These are phyloP conservation scores for Lucifuga dentata DNA, from an alignment of 2,113 vertebrate genomes.

Conservation along the genomic window DNA sequence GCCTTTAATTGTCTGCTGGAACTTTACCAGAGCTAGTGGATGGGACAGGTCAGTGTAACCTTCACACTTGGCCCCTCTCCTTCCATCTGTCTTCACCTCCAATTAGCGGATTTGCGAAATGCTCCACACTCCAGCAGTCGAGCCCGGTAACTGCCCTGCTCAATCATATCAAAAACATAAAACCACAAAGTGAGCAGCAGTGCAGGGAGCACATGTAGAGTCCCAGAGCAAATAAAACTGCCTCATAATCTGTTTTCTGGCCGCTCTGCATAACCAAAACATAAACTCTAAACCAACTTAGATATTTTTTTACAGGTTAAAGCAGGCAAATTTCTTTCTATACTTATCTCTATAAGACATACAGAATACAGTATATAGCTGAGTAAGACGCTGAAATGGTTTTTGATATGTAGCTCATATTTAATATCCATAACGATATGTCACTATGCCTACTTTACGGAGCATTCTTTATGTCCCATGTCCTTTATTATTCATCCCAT, in stretches of 20 bases:
- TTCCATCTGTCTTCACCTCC: conserved; percentile 44
- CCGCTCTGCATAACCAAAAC: not conserved
- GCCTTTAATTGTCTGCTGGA: not conserved
- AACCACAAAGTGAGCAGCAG: not conserved
- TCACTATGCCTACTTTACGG: conserved; percentile 1
- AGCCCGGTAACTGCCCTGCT: not conserved
- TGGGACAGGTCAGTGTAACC: conserved; percentile 39
- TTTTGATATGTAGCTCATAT: conserved; percentile 28
- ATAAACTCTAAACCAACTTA: too few relatives aligned
- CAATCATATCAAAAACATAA: conserved; percentile 7
- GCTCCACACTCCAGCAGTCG: not conserved
- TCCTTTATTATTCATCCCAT: conserved; percentile 16
- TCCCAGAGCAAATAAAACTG: not conserved
- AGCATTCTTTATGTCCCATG: conserved; percentile 16
- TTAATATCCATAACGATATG: conserved; percentile 15
- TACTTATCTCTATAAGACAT: too few relatives aligned
- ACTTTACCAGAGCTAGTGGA: conserved; percentile 39
- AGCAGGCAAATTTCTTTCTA: too few relatives aligned
- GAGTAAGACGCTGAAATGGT: not conserved
- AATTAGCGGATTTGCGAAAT: conserved; percentile 9
- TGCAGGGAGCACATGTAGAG: not conserved
- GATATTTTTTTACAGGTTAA: not conserved
- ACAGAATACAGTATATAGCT: too few relatives aligned
- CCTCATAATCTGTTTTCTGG: not conserved
- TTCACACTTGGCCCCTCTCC: conserved; percentile 25